Percentiles rank a stretch among this genome's conserved stretches.
phyloP scores from a whole-genome alignment of 92 coral and sea anemone species.

The Epizoanthus rinbou region DNA sequence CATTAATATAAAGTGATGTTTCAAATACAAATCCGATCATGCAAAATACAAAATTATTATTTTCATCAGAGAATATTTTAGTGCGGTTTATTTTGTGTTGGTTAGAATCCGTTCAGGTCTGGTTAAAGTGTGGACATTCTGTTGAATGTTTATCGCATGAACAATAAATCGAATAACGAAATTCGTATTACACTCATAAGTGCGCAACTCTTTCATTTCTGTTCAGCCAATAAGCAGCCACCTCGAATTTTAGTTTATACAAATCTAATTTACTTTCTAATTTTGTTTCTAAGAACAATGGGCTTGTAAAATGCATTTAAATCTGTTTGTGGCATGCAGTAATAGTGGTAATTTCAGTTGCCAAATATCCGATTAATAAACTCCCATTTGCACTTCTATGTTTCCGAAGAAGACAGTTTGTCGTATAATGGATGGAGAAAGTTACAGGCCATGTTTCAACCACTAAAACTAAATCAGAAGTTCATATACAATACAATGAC shows the following conservation, averaged over 20 bases:
- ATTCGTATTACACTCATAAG: neutral
- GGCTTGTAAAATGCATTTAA: neutral
- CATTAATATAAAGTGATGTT: neutral
- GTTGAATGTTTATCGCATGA: neutral
- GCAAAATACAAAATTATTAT: neutral
- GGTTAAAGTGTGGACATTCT: neutral
- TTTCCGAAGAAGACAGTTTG: neutral
- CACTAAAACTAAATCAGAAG: too few relatives aligned
- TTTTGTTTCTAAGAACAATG: neutral
- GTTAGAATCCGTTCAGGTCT: neutral
- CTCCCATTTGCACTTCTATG: neutral
- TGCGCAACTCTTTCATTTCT: slow-evolving; percentile 19
- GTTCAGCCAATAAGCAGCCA: neutral
- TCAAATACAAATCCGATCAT: neutral
- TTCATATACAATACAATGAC: too few relatives aligned
- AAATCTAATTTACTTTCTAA: slow-evolving; percentile 6
- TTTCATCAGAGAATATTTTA: neutral
- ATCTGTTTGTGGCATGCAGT: neutral
- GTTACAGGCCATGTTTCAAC: neutral
- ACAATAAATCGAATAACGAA: neutral
- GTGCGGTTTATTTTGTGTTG: neutral
- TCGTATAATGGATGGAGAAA: neutral
- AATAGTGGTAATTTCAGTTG: neutral
- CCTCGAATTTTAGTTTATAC: slow-evolving; percentile 8
- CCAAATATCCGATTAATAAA: neutral